Evolutionary conservation across 2,797 vertebrate species (phyloP).

Genomic region (Lepidocolaptes lacrymiger): DNA sequence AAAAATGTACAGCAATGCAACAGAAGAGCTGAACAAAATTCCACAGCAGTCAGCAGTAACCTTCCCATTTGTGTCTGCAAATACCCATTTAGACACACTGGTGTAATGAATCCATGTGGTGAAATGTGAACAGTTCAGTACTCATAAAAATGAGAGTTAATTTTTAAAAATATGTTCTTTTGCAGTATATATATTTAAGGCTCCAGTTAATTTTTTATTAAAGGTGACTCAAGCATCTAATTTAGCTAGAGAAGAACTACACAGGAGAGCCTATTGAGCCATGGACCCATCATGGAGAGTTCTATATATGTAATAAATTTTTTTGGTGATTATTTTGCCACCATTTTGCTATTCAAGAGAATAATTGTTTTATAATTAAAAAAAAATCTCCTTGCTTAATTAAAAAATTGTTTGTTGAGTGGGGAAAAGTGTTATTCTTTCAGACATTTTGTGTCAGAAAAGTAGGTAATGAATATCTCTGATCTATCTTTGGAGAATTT

Average conservation of each 20-base stretch:
- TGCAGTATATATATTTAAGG: too few relatives aligned
- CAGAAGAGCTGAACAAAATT: neutral
- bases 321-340: neutral
- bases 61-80: neutral
- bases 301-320: fast-evolving
- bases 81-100: neutral
- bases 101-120: neutral
- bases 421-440: neutral
- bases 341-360: neutral
- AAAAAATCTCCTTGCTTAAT: neutral
- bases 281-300: neutral
- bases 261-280: neutral
- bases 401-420: neutral
- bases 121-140: neutral
- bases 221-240: neutral
- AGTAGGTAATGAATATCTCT: constrained; percentile 35
- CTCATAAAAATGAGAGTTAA: neutral
- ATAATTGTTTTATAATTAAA: neutral
- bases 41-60: neutral
- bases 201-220: neutral
- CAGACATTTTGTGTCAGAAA: constrained; percentile 28
- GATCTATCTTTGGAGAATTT: constrained; percentile 48
- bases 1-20: neutral
- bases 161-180: fast-evolving
- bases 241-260: neutral